These are phyloP conservation scores for Heterotilapia buettikoferi DNA, from an alignment of 2,113 vertebrate genomes.

Conservation along the genomic window DNA sequence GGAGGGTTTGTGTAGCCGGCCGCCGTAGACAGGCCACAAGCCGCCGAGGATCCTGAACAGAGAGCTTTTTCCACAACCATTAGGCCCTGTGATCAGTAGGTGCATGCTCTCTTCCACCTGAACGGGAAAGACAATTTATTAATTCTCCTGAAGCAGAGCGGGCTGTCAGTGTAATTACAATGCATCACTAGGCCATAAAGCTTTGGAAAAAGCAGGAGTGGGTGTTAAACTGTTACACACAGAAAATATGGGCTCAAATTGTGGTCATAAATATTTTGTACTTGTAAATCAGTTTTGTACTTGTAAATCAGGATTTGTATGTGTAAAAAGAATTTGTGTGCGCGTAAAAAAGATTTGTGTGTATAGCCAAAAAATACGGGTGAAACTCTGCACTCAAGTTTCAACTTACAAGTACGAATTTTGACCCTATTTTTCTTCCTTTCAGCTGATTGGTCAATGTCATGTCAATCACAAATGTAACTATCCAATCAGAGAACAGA, in stretches of 20 bases:
- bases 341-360: background rate
- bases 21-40: constrained; percentile 93
- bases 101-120: constrained; percentile 97
- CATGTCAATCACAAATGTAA: background rate
- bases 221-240: background rate
- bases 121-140: background rate
- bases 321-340: fast-evolving
- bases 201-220: background rate
- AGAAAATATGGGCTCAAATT: background rate
- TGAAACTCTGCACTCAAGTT: background rate
- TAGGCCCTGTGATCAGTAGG: constrained; percentile 95
- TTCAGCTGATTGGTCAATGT: background rate
- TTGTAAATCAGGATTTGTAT: background rate
- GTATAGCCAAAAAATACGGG: fast-evolving
- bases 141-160: background rate
- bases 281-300: background rate
- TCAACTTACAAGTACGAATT: background rate
- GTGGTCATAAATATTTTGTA: background rate
- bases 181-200: background rate
- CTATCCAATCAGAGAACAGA: background rate
- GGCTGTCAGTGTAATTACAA: background rate
- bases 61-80: constrained; percentile 97
- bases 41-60: constrained; percentile 96
- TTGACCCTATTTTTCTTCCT: fast-evolving
- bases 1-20: constrained; percentile 88